Conservation (phyloP, 2,797 vertebrate genomes). For the Sebastes diaconus region DNA sequence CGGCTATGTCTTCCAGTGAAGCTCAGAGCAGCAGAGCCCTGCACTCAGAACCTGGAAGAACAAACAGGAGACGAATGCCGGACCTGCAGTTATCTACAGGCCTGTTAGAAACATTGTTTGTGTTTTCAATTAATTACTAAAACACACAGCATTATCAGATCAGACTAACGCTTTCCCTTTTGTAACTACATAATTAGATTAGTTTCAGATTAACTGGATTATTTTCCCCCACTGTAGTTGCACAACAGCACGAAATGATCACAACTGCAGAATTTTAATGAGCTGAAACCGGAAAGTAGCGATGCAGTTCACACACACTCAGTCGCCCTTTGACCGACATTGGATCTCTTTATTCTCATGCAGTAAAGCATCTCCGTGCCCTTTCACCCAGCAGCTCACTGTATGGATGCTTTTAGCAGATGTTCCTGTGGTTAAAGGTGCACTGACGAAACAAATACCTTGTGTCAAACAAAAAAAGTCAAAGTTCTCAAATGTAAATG, state of each 20-base stretch:
- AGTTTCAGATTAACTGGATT: slow-evolving; percentile 28
- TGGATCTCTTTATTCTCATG: not conserved
- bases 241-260: slow-evolving; percentile 1
- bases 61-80: not conserved
- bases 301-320: not conserved
- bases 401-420: not conserved
- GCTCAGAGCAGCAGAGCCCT: not conserved
- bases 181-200: slow-evolving; percentile 23
- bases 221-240: not conserved
- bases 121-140: slow-evolving; percentile 21
- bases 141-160: slow-evolving; percentile 17
- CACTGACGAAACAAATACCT: not conserved
- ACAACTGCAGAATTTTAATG: not conserved
- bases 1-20: not conserved
- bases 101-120: not conserved
- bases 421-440: not conserved
- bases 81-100: not conserved
- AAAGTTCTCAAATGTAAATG: not conserved
- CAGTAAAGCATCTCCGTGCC: not conserved
- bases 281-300: not conserved
- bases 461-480: not conserved
- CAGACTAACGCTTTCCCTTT: slow-evolving; percentile 5
- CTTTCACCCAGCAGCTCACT: not conserved
- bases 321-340: slow-evolving; percentile 2
- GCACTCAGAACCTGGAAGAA: not conserved